Conservation (phyloP, 2,797 vertebrate genomes). For the Gallinago nigripennis region DNA sequence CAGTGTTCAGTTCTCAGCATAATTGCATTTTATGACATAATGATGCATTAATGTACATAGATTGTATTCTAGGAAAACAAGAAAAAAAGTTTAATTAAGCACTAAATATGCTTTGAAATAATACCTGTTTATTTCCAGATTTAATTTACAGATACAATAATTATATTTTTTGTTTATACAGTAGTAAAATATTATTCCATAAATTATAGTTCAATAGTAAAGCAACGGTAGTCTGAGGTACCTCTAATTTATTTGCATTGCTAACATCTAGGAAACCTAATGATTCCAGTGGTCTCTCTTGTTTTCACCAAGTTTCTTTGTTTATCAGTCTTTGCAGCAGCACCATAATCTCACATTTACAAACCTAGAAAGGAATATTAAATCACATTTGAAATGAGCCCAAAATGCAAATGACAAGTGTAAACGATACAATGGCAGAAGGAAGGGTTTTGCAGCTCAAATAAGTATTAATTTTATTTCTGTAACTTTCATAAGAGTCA, state of each 20-base stretch:
- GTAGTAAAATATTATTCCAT: background rate
- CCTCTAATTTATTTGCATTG: background rate
- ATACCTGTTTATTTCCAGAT: slow-evolving; percentile 13
- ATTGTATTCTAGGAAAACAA: background rate
- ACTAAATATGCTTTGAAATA: slow-evolving; percentile 33
- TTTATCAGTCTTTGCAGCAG: background rate
- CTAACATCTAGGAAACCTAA: background rate
- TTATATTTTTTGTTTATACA: background rate
- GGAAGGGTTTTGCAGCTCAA: background rate
- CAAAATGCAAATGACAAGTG: background rate
- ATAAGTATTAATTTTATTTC: background rate
- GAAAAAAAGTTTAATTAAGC: slow-evolving; percentile 33
- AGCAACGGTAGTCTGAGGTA: background rate
- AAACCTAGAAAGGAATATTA: background rate
- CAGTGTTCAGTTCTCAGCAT: background rate
- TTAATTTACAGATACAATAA: slow-evolving; percentile 17
- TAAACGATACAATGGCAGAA: background rate
- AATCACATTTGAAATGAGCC: background rate
- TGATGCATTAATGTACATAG: background rate
- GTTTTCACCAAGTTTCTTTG: background rate
- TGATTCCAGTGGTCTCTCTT: background rate
- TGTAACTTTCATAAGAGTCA: background rate
- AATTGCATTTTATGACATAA: slow-evolving; percentile 36
- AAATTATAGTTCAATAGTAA: background rate
- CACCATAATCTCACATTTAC: background rate